Evolutionary conservation across 2,888 invertebrate genomes (phyloP).

Genomic region (Tanypteryx hageni): DNA sequence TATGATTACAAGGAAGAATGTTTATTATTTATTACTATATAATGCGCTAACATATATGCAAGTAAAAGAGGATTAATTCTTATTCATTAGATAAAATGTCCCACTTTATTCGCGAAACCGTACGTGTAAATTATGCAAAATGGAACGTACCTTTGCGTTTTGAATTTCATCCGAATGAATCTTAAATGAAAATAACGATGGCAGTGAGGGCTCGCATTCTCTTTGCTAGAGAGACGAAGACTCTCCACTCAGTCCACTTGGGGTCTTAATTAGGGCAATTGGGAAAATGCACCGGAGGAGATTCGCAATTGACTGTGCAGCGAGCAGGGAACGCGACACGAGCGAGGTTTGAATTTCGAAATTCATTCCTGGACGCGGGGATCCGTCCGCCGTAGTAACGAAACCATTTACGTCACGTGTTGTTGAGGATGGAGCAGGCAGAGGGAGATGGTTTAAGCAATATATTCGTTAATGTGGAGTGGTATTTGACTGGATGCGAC

Average conservation of each 20-base stretch:
- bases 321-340: not conserved
- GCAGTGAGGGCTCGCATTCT: not conserved
- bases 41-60: too few species aligned
- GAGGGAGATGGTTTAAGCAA: not conserved
- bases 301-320: constrained; percentile 22
- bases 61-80: too few species aligned
- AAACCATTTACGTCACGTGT: not conserved
- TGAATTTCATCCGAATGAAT: not conserved
- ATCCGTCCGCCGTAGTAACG: not conserved
- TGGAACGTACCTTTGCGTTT: not conserved
- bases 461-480: not conserved
- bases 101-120: too few species aligned
- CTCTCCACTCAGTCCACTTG: not conserved
- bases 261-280: constrained; percentile 47
- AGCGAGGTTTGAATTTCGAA: not conserved
- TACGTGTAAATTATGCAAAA: not conserved
- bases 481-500: not conserved
- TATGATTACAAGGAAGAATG: too few species aligned
- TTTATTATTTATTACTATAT: too few species aligned
- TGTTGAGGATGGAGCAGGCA: not conserved
- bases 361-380: not conserved
- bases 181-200: not conserved
- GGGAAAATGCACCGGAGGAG: constrained; percentile 39
- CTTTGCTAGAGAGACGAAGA: not conserved
- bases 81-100: too few species aligned